Conservation (phyloP, 2,113 vertebrate genomes). For the Calonectris borealis region DNA sequence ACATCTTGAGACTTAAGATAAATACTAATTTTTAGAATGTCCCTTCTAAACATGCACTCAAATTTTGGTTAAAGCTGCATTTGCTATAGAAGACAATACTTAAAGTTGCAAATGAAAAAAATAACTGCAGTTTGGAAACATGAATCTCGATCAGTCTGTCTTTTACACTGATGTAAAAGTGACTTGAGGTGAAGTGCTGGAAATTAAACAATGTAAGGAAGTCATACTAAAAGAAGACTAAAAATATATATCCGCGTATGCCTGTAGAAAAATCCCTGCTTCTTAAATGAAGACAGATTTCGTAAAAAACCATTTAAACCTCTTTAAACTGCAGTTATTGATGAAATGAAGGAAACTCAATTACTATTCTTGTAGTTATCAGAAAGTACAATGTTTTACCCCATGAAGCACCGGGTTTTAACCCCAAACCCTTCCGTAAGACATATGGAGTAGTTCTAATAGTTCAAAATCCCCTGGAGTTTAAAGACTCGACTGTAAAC, state of each 20-base stretch:
- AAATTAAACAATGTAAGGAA: neutral
- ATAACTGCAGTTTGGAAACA: neutral
- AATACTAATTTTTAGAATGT: neutral
- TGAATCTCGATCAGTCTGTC: neutral
- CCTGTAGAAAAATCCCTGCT: conserved; percentile 63
- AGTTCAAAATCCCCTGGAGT: conserved; percentile 19
- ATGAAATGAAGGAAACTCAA: conserved; percentile 21
- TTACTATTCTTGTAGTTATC: neutral
- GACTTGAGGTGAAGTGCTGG: conserved; percentile 17
- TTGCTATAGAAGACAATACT: neutral
- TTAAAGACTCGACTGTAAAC: conserved; percentile 41
- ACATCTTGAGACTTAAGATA: neutral
- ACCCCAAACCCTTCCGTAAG: conserved; percentile 38
- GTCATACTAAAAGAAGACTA: neutral
- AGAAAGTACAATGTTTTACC: neutral
- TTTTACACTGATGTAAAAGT: neutral
- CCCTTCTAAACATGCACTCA: neutral
- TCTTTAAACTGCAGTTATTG: conserved; percentile 11
- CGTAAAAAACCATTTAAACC: neutral
- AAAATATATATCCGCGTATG: neutral
- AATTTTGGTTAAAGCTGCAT: conserved; percentile 53
- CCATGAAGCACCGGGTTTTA: conserved; percentile 51
- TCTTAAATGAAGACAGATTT: conserved; percentile 27
- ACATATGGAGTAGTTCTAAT: neutral
- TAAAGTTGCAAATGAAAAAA: neutral